These are phyloP conservation scores for Frieseomelitta varia DNA, from an alignment of 1,140 invertebrate genomes.

Conservation along the genomic window DNA sequence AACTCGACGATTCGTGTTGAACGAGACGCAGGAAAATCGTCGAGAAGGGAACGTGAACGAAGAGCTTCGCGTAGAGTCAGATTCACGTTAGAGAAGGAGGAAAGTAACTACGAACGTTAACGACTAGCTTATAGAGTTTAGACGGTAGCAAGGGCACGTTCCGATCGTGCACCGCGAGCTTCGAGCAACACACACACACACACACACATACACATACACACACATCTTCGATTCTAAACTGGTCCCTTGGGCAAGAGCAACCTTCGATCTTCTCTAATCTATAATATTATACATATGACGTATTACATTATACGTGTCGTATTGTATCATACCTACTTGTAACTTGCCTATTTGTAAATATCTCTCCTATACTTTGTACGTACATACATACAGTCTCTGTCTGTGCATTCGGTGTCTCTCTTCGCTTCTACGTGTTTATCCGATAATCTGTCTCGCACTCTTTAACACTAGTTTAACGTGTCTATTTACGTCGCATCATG, in stretches of 20 bases:
- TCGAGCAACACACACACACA: no score
- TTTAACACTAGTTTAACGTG: background rate
- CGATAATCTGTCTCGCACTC: background rate
- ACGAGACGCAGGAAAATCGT: background rate
- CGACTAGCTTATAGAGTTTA: no score
- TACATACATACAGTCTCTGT: background rate
- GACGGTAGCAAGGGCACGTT: background rate
- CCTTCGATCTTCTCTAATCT: background rate
- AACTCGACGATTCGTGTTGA: background rate
- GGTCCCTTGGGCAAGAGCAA: background rate
- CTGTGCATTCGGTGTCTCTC: conserved; percentile 18
- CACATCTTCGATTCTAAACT: background rate
- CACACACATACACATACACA: no score
- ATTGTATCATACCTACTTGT: background rate
- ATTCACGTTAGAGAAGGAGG: background rate
- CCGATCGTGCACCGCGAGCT: background rate
- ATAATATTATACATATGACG: background rate
- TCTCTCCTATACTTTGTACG: conserved; percentile 1
- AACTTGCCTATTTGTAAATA: conserved; percentile 23
- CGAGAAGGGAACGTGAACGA: background rate
- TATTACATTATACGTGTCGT: background rate
- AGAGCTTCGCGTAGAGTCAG: background rate
- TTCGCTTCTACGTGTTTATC: conserved; percentile 30
- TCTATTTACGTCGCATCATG: background rate
- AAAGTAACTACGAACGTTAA: background rate